phyloP scores from a whole-genome alignment of 2,113 vertebrate species.

The Leptocoma aspasia region DNA sequence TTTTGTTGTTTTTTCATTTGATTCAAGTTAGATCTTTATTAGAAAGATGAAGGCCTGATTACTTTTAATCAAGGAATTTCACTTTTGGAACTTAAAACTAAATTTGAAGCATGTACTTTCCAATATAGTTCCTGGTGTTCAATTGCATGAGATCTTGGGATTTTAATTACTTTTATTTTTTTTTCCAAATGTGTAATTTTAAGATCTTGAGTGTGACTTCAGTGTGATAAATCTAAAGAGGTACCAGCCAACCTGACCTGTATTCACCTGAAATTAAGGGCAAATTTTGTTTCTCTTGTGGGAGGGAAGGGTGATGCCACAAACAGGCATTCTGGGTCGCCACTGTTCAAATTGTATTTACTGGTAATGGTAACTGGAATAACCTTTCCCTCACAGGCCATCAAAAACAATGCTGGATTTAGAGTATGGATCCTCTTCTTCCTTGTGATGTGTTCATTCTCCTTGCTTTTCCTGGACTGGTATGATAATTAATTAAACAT shows the following conservation, averaged over 20 bases:
- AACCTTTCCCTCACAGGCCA: slow-evolving; percentile 77
- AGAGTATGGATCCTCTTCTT: slow-evolving; percentile 99
- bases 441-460: slow-evolving; percentile 98
- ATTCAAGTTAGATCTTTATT: not conserved
- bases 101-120: rapidly evolving
- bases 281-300: not conserved
- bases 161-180: not conserved
- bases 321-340: not conserved
- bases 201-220: not conserved
- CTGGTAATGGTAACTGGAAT: not conserved
- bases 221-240: not conserved
- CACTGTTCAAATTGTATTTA: not conserved
- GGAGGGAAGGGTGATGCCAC: not conserved
- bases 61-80: not conserved
- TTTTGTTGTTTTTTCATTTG: not conserved
- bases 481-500: slow-evolving; percentile 84
- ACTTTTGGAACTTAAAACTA: not conserved
- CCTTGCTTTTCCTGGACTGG: slow-evolving; percentile 97
- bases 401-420: slow-evolving; percentile 98
- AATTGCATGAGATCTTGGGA: not conserved
- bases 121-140: not conserved
- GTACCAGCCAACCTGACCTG: not conserved
- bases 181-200: not conserved
- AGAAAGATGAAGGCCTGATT: not conserved
- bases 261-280: not conserved